phyloP scores from a whole-genome alignment of 1,140 invertebrate genomes.

The Pachyrhynchus sulphureomaculatus region DNA sequence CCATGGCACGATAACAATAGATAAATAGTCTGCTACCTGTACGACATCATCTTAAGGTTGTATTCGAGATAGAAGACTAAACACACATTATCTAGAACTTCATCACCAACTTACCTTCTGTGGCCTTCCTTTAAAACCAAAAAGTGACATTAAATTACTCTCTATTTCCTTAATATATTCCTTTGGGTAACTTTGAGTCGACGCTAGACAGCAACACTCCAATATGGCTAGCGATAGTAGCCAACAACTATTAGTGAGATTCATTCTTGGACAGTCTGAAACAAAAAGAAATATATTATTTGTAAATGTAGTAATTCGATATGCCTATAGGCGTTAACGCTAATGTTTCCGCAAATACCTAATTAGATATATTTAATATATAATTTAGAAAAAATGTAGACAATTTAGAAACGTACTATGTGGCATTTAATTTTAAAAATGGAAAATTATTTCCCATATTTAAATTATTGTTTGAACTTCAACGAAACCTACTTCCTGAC shows the following conservation, averaged over 20 bases:
- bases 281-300: conserved; percentile 22
- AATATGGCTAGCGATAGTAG: conserved; percentile 23
- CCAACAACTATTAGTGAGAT: conserved; percentile 28
- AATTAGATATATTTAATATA: background rate
- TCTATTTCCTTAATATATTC: conserved; percentile 56
- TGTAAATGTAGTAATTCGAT: no score
- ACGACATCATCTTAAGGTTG: no score
- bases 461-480: no score
- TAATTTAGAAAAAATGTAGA: background rate
- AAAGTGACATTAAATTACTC: conserved; percentile 68
- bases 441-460: no score
- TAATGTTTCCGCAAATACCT: background rate
- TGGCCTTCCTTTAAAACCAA: conserved; percentile 68
- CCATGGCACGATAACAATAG: no score
- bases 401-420: no score
- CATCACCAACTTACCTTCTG: conserved; percentile 14
- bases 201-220: conserved; percentile 21
- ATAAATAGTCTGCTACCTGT: no score
- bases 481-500: no score
- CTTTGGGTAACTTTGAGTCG: conserved; percentile 18
- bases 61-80: no score
- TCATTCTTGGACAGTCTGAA: conserved; percentile 32
- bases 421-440: no score
- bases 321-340: no score
- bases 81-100: no score